Percentiles rank a stretch among this genome's conserved stretches.
Evolutionary conservation across 1,140 invertebrate species (phyloP).

Genomic region (Calycopis cecrops): DNA sequence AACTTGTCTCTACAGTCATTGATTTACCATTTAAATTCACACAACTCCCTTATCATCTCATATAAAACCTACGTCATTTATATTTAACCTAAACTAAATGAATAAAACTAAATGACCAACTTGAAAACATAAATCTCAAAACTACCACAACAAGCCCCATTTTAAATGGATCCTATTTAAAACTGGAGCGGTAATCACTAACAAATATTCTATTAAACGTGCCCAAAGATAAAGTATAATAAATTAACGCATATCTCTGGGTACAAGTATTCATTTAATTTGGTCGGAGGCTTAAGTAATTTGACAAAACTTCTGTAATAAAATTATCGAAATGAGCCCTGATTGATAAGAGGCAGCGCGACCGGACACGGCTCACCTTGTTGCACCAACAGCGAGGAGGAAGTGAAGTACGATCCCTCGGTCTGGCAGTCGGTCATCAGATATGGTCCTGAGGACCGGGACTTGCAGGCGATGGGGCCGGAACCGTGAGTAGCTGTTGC

Average conservation of each 20-base stretch:
- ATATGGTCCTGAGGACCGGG: too few relatives aligned
- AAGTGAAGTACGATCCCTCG: too few relatives aligned
- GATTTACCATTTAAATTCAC: too few relatives aligned
- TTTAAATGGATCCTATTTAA: constrained; percentile 8
- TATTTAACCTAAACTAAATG: too few relatives aligned
- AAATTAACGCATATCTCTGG: constrained; percentile 3
- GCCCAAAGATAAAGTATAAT: constrained; percentile 7
- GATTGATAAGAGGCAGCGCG: constrained; percentile 40
- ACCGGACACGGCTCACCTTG: constrained; percentile 57
- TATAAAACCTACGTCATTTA: too few relatives aligned
- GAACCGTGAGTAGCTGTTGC: too few relatives aligned
- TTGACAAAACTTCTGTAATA: constrained; percentile 72
- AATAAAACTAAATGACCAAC: too few relatives aligned
- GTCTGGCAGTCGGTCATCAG: too few relatives aligned
- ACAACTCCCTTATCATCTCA: too few relatives aligned
- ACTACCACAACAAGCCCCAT: neutral
- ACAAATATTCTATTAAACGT: constrained; percentile 6
- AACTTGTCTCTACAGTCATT: too few relatives aligned
- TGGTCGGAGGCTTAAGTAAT: constrained; percentile 66
- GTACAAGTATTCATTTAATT: constrained; percentile 65
- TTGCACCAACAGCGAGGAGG: too few relatives aligned
- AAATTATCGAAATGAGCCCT: constrained; percentile 65
- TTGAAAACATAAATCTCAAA: neutral
- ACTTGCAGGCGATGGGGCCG: too few relatives aligned
- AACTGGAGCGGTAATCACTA: neutral